Conservation (phyloP, 1,140 invertebrate genomes). For the Aphidius ervi region DNA sequence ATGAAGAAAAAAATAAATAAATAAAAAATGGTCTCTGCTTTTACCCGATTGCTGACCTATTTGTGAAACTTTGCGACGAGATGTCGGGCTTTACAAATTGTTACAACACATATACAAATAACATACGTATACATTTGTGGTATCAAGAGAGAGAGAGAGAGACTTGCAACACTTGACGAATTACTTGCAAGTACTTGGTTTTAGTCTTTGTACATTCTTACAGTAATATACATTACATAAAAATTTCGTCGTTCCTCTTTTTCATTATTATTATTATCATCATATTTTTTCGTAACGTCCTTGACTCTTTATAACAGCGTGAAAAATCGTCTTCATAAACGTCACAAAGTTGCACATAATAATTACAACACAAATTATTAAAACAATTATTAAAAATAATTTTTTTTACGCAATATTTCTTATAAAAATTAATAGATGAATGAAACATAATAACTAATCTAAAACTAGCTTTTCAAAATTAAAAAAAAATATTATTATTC, state of each 20-base stretch:
- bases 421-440: neutral
- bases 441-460: neutral
- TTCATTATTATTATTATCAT: too few relatives aligned
- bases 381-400: neutral
- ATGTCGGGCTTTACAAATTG: conserved; percentile 12
- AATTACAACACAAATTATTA: too few relatives aligned
- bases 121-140: too few relatives aligned
- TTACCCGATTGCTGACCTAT: conserved; percentile 33
- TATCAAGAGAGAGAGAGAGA: neutral
- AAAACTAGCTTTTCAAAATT: too few relatives aligned
- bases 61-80: conserved; percentile 39
- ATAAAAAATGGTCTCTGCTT: conserved; percentile 13
- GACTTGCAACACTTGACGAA: conserved; percentile 36
- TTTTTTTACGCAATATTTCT: conserved; percentile 7
- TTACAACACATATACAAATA: conserved; percentile 27
- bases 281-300: too few relatives aligned
- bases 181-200: conserved; percentile 18
- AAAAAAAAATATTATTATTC: too few relatives aligned
- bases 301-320: too few relatives aligned
- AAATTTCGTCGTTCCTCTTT: too few relatives aligned
- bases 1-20: conserved; percentile 1
- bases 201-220: neutral
- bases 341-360: too few relatives aligned
- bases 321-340: too few relatives aligned
- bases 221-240: too few relatives aligned